Percentiles rank a stretch among this genome's conserved stretches.
Conservation (phyloP, 2,888 invertebrate species). For the Oxyscelio sp. region DNA sequence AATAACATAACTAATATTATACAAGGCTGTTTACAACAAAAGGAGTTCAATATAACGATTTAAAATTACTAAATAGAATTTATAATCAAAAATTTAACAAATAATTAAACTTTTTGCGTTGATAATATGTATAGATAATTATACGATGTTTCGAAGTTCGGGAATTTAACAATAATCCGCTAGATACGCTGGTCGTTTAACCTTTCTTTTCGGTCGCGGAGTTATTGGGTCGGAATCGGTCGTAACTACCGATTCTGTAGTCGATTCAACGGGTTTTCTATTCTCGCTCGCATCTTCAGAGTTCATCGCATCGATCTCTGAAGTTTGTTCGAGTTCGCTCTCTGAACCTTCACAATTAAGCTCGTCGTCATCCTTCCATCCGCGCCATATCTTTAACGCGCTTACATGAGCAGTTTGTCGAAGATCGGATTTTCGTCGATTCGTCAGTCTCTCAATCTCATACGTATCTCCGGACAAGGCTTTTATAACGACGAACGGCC, state of each 20-base stretch:
- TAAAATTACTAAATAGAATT: no score
- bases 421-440: background rate
- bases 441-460: background rate
- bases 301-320: background rate
- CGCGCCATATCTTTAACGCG: conserved; percentile 10
- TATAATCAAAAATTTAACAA: no score
- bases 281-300: background rate
- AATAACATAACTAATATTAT: no score
- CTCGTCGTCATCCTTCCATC: conserved; percentile 10
- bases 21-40: no score
- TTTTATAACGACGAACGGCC: conserved; percentile 11
- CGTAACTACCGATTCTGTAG: background rate
- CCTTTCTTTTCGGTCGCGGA: conserved; percentile 10
- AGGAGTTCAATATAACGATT: no score
- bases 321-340: background rate
- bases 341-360: background rate
- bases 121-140: no score
- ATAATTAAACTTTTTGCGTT: no score
- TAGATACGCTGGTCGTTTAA: conserved; percentile 2
- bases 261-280: background rate
- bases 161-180: no score
- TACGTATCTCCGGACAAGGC: background rate
- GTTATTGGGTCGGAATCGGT: background rate
- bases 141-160: no score
- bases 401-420: background rate